Conservation (phyloP, 2,113 vertebrate genomes). For the Cyprinus carpio region DNA sequence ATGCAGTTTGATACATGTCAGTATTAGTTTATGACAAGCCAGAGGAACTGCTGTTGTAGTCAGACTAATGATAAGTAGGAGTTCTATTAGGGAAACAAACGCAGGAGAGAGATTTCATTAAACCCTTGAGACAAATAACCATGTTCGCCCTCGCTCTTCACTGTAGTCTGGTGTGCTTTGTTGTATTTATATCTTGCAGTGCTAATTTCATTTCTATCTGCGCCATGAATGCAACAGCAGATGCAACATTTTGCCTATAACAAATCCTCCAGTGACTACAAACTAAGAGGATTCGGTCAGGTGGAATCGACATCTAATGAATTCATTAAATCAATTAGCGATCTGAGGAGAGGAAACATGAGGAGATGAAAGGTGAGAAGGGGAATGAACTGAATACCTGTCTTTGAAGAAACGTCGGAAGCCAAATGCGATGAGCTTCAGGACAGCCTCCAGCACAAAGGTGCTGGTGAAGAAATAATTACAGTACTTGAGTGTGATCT, state of each 20-base stretch:
- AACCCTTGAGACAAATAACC: slow-evolving; percentile 19
- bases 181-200: slow-evolving; percentile 5
- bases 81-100: slow-evolving; percentile 33
- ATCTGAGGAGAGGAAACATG: background rate
- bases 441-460: slow-evolving; percentile 91
- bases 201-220: slow-evolving; percentile 23
- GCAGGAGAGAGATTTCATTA: slow-evolving; percentile 25
- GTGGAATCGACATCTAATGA: slow-evolving; percentile 3
- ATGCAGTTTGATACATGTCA: background rate
- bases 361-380: background rate
- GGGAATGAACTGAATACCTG: slow-evolving; percentile 74
- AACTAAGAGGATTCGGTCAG: background rate
- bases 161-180: slow-evolving; percentile 14
- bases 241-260: slow-evolving; percentile 15
- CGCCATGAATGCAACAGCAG: background rate
- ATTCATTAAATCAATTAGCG: slow-evolving; percentile 9
- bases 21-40: slow-evolving; percentile 21
- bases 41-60: background rate
- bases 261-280: background rate
- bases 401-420: slow-evolving; percentile 97
- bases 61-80: background rate
- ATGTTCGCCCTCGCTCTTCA: background rate
- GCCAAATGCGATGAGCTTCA: slow-evolving; percentile 94
- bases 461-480: slow-evolving; percentile 98
- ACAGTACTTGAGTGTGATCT: slow-evolving; percentile 95